A percentile compares a stretch with the other conserved stretches of the same genome.
Evolutionary conservation across 92 coral and sea anemone species (phyloP).

Genomic region (Actinostola sp.): DNA sequence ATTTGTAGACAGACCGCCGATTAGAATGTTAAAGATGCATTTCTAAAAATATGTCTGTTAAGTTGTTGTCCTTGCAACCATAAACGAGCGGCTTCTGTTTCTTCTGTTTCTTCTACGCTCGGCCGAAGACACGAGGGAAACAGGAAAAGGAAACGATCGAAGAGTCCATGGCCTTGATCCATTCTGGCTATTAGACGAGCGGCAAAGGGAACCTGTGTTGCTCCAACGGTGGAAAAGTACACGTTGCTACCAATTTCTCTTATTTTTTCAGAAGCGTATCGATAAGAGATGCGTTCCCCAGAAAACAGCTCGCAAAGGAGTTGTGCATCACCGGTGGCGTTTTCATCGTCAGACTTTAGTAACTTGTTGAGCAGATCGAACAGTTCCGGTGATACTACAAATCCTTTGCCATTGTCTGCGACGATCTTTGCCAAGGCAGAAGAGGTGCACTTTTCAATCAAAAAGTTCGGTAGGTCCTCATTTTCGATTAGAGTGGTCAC

Average conservation of each 20-base stretch:
- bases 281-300: too few species aligned
- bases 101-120: constrained; percentile 4
- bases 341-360: too few species aligned
- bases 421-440: too few species aligned
- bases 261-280: too few species aligned
- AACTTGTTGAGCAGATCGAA: too few species aligned
- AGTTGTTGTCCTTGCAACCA: constrained; percentile 10
- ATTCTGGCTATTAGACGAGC: constrained; percentile 49
- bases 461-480: too few species aligned
- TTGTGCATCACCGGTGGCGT: too few species aligned
- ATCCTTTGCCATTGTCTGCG: too few species aligned
- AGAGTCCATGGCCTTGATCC: constrained; percentile 67
- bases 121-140: constrained; percentile 55
- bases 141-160: constrained; percentile 48
- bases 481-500: too few species aligned
- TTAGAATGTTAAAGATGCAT: constrained; percentile 37
- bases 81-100: not conserved
- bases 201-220: constrained; percentile 54
- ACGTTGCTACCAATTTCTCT: constrained; percentile 49
- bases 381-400: too few species aligned
- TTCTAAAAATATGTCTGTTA: constrained; percentile 54
- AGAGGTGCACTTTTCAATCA: too few species aligned
- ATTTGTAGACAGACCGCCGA: constrained; percentile 24
- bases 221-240: constrained; percentile 43
- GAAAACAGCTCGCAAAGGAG: too few species aligned